Evolutionary conservation across 1,140 invertebrate species (phyloP).

Genomic region (Megalonaias nervosa): DNA sequence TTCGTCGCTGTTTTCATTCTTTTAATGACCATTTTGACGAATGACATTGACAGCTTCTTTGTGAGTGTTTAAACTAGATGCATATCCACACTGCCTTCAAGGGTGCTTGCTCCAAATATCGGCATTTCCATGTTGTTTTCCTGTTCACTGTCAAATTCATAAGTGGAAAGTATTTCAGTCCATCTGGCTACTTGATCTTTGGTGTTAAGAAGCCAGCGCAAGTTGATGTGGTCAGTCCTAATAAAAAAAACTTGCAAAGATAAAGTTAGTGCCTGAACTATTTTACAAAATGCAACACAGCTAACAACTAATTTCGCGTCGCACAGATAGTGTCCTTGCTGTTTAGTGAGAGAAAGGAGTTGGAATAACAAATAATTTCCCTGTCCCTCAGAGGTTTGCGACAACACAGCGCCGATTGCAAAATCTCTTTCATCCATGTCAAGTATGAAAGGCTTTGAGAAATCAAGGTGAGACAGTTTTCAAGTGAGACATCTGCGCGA

Average conservation of each 20-base stretch:
- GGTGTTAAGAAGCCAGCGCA: constrained; percentile 14
- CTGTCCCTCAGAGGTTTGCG: constrained; percentile 22
- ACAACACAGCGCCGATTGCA: too few species aligned
- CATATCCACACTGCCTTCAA: constrained; percentile 16
- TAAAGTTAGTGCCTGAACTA: constrained; percentile 4
- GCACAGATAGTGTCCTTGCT: constrained; percentile 72
- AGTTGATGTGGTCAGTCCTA: constrained; percentile 8
- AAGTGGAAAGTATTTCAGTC: constrained; percentile 43
- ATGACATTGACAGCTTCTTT: too few species aligned
- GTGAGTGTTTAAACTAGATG: too few species aligned
- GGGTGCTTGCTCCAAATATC: constrained; percentile 43
- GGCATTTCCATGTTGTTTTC: constrained; percentile 48
- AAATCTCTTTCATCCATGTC: constrained; percentile 36
- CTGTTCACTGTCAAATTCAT: constrained; percentile 47
- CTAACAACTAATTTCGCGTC: constrained; percentile 41
- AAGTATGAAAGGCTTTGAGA: constrained; percentile 5
- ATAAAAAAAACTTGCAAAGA: neutral
- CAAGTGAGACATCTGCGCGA: constrained; percentile 21
- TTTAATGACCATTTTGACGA: too few species aligned
- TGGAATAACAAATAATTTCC: constrained; percentile 71
- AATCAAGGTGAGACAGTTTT: constrained; percentile 5
- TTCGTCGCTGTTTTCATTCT: too few species aligned
- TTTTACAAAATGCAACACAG: constrained; percentile 28
- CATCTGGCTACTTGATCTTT: constrained; percentile 45
- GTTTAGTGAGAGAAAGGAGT: constrained; percentile 64